phyloP scores from a whole-genome alignment of 2,888 invertebrate species.

The Drosophila cognata region DNA sequence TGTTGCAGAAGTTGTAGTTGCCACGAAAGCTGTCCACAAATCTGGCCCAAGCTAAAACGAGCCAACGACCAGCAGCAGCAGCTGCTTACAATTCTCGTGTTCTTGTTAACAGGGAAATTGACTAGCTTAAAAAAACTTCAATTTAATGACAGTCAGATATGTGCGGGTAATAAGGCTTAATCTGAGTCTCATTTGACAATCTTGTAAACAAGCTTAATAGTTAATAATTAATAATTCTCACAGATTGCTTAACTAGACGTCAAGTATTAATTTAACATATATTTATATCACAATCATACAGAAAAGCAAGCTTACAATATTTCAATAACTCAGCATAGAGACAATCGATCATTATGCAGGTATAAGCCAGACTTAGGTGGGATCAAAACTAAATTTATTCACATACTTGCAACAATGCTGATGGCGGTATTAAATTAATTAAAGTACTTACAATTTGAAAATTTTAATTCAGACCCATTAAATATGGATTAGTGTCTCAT shows the following conservation, averaged over 20 bases:
- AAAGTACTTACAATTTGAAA: neutral
- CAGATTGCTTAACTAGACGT: neutral
- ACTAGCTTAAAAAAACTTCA: conserved; percentile 2
- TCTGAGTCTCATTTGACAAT: neutral
- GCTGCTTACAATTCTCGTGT: neutral
- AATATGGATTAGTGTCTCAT: neutral
- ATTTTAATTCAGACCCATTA: neutral
- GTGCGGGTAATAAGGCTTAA: neutral
- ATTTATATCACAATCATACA: neutral
- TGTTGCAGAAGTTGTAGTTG: conserved; percentile 30
- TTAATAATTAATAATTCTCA: neutral
- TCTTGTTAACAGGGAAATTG: conserved; percentile 10
- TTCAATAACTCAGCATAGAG: neutral
- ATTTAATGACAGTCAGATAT: neutral
- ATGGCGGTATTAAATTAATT: neutral
- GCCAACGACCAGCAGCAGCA: neutral
- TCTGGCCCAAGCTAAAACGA: conserved; percentile 2
- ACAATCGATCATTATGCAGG: neutral
- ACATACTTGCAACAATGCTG: neutral
- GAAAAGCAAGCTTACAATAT: neutral
- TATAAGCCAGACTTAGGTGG: neutral
- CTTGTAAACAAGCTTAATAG: neutral
- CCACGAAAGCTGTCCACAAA: conserved; percentile 20
- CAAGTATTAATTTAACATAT: neutral
- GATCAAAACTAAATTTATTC: neutral